A percentile compares a stretch with the other conserved stretches of the same genome.
Evolutionary conservation across 2,888 invertebrate species (phyloP).

Genomic region (Timema podura): DNA sequence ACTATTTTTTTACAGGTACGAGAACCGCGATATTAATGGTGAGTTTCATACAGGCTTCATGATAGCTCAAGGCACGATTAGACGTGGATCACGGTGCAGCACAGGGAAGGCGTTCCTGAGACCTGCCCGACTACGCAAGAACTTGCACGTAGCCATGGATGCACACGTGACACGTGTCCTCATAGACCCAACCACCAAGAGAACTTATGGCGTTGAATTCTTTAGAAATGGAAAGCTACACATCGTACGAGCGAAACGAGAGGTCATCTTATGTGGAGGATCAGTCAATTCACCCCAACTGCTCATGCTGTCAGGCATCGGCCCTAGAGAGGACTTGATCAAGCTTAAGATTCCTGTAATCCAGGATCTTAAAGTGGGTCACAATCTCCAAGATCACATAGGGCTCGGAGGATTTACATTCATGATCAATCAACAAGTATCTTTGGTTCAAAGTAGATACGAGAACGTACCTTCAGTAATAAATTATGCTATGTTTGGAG

Average conservation of each 20-base stretch:
- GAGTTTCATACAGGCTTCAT: conserved; percentile 77
- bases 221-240: conserved; percentile 67
- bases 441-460: conserved; percentile 73
- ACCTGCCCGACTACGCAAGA: conserved; percentile 72
- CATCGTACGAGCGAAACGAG: conserved; percentile 72
- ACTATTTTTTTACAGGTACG: conserved; percentile 49
- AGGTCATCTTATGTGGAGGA: conserved; percentile 87
- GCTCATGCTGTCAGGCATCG: conserved; percentile 88
- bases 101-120: conserved; percentile 84
- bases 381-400: conserved; percentile 86
- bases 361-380: conserved; percentile 72
- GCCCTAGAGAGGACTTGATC: conserved; percentile 57
- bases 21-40: conserved; percentile 80
- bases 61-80: conserved; percentile 70
- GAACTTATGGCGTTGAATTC: conserved; percentile 80
- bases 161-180: conserved; percentile 73
- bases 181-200: conserved; percentile 58
- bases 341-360: conserved; percentile 69
- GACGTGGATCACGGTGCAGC: conserved; percentile 74
- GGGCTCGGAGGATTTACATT: conserved; percentile 83
- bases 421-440: conserved; percentile 70
- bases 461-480: conserved; percentile 75
- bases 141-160: conserved; percentile 79
- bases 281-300: conserved; percentile 91
- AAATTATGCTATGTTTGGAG: conserved; percentile 73